Percentiles rank a stretch among this genome's conserved stretches.
These are phyloP conservation scores for Ciona savignyi DNA, from an alignment of 23 tunicate genomes.

Conservation along the genomic window DNA sequence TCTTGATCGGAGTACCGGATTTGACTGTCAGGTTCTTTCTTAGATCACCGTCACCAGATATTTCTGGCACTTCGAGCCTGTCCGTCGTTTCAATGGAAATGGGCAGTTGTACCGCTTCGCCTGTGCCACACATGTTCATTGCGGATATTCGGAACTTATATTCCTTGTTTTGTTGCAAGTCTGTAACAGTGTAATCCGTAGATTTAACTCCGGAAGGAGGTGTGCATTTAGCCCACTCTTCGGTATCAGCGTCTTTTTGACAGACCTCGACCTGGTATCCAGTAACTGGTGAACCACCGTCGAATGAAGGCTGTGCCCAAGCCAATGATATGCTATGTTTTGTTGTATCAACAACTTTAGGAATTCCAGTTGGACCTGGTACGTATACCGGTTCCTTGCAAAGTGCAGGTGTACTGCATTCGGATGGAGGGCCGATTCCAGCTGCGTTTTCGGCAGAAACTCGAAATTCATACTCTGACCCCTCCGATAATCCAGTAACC, in stretches of 20 bases:
- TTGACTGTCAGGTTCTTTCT: conserved; percentile 49
- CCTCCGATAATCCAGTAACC: conserved; percentile 62
- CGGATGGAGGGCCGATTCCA: conserved; percentile 62
- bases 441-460: conserved; percentile 91
- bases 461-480: conserved; percentile 76
- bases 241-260: conserved; percentile 35
- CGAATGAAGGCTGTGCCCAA: conserved; percentile 70
- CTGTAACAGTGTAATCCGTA: conserved; percentile 44
- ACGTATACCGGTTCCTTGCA: conserved; percentile 79
- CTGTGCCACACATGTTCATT: conserved; percentile 51
- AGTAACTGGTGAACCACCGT: conserved; percentile 66
- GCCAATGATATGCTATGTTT: conserved; percentile 29
- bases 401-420: conserved; percentile 18
- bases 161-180: conserved; percentile 53
- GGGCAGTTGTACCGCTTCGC: conserved; percentile 47
- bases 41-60: conserved; percentile 53
- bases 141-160: conserved; percentile 77
- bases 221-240: conserved; percentile 68
- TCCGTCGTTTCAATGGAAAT: conserved; percentile 56
- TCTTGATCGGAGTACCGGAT: conserved; percentile 54
- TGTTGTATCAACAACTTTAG: conserved; percentile 68
- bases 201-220: conserved; percentile 45
- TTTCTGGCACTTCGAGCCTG: conserved; percentile 69
- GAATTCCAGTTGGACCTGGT: conserved; percentile 57
- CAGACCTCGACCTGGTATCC: conserved; percentile 72